Base-by-base conservation (phyloP, 2,888 invertebrate species). In the Heteromurus nitidus region DNA sequence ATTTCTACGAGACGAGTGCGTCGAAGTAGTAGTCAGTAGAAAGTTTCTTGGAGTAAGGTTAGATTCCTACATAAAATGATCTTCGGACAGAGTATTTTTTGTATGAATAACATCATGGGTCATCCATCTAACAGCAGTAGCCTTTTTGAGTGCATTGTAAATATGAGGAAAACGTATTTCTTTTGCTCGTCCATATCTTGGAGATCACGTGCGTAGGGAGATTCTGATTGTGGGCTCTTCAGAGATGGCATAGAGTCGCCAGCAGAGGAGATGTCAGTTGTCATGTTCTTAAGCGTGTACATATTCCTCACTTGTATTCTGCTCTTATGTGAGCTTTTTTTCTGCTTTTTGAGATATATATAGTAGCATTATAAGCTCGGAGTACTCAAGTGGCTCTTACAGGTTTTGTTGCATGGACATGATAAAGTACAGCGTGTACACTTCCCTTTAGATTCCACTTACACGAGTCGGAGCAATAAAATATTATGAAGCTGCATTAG, bases 121-220 rank as follows among this genome's bases (percentile, higher is more conserved):
- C 7, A 36, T 36, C 36, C 36, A 36, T 36, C 36, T 36, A 30
- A 18, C 26, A 42, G 44, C 58, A 55, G 11, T 31, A 65, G 64
- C 47, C 24, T 70, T 74, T 73, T 74, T 64, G 47, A 74, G 74
- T 53, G 74, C 64, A 64, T 31, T 74, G 74, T 74, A 74, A 74
- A 74, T 74, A 74, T 50, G 20, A 72, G 16, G 30, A 26, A 73
- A 74, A 73, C 28, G 65, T 16, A 47, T 47, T 47, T n/a, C 53
- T 53, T 74, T 47, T 73, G 31, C 73, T 62, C 30, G 42, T 73
- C 31, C 36, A 74, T 73, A 47, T 74, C 65, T 74, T 65, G 30
- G 24, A 65, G 64, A 74, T 74, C 74, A 62, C 47, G 24, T 53
- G 68, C 36, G 9, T 20, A 18, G 22, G 42, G 58, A 22, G 64